Percentiles rank a stretch among this genome's conserved stretches.
Conservation (phyloP, 1,140 invertebrate species). For the Carcinoscorpius rotundicauda region DNA sequence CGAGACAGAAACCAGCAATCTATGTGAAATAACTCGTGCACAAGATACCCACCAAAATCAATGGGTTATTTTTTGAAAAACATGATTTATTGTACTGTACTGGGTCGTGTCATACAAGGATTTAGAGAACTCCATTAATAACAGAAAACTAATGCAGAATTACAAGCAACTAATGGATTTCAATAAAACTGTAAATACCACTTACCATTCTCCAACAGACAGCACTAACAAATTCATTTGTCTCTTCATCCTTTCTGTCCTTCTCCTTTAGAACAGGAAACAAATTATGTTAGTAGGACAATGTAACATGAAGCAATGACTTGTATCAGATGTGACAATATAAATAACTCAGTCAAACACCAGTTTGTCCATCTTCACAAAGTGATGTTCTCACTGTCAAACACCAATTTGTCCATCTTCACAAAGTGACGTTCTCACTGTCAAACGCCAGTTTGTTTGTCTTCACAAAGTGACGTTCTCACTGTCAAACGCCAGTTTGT, state of each 20-base stretch:
- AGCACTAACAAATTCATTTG: constrained; percentile 88
- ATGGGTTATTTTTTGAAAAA: constrained; percentile 7
- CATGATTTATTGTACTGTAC: constrained; percentile 2
- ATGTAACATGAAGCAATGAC: background rate
- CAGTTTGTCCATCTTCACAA: too few species aligned
- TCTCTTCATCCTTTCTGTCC: constrained; percentile 60
- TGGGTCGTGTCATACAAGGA: background rate
- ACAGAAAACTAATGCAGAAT: background rate
- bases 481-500: too few species aligned
- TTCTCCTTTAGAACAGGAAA: constrained; percentile 43
- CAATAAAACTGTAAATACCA: constrained; percentile 3
- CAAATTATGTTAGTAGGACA: constrained; percentile 1
- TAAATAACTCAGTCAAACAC: too few species aligned
- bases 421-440: too few species aligned
- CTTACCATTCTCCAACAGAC: constrained; percentile 72
- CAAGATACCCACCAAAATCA: background rate
- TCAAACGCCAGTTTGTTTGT: too few species aligned
- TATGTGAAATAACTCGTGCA: background rate
- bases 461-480: too few species aligned
- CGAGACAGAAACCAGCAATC: background rate
- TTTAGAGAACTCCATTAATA: constrained; percentile 7
- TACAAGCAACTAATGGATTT: background rate
- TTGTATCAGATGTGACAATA: too few species aligned
- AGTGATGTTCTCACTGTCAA: too few species aligned
- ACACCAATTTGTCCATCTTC: too few species aligned